Evolutionary conservation across 2,888 invertebrate genomes (phyloP).

Genomic region (Anaspis maculata): DNA sequence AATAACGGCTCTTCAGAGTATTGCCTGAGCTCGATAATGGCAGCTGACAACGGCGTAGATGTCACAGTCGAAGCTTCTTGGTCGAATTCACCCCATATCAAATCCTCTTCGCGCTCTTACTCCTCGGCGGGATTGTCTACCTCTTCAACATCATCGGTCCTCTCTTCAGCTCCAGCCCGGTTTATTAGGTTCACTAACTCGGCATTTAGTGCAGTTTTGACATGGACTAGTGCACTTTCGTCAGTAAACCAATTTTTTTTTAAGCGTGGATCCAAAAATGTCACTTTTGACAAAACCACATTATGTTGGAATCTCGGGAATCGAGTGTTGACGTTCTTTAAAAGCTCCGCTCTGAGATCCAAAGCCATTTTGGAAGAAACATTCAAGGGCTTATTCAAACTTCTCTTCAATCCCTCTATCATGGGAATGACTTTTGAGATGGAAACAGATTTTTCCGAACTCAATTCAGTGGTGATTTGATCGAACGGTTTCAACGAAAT

Average conservation of each 20-base stretch:
- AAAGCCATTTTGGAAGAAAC: background rate
- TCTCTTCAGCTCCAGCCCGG: background rate
- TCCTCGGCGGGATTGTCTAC: too few relatives aligned
- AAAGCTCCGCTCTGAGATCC: background rate
- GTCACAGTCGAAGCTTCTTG: background rate
- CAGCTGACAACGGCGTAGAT: background rate
- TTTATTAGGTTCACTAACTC: background rate
- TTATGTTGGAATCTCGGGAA: background rate
- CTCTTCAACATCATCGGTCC: background rate
- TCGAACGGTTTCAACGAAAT: conserved; percentile 11
- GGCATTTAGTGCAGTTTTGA: background rate
- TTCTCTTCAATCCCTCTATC: background rate
- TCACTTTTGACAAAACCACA: background rate
- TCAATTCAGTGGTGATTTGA: conserved; percentile 9
- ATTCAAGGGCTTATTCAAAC: background rate
- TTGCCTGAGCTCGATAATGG: conserved; percentile 1
- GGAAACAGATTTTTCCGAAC: conserved; percentile 12
- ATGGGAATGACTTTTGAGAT: conserved; percentile 1
- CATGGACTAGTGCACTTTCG: background rate
- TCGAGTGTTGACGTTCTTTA: background rate
- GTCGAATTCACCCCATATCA: background rate
- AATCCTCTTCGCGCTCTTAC: background rate
- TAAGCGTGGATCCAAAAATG: background rate
- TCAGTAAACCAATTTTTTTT: background rate
- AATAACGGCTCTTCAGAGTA: conserved; percentile 4